phyloP scores from a whole-genome alignment of 2,888 invertebrate genomes.

The Ophion obscuratus region DNA sequence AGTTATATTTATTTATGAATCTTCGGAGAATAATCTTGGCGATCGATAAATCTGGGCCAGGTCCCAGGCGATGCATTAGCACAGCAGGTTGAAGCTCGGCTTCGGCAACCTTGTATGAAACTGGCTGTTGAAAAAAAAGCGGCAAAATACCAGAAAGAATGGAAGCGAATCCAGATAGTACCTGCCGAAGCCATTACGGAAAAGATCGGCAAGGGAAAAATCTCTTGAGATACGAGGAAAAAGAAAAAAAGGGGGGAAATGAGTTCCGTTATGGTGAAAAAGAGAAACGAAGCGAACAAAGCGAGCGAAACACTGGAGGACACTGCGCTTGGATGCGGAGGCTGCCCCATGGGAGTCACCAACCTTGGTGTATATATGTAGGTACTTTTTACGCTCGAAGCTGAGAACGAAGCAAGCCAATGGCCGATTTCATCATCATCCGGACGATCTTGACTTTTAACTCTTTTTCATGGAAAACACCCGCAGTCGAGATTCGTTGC shows the following conservation, averaged over 20 bases:
- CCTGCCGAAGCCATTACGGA: slow-evolving; percentile 58
- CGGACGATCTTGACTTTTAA: slow-evolving; percentile 44
- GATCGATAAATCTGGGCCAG: slow-evolving; percentile 62
- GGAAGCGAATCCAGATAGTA: slow-evolving; percentile 64
- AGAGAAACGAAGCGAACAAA: slow-evolving; percentile 20
- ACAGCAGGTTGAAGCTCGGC: slow-evolving; percentile 49
- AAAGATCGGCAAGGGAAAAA: slow-evolving; percentile 52
- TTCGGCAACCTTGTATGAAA: slow-evolving; percentile 46
- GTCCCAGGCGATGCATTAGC: slow-evolving; percentile 66
- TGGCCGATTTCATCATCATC: slow-evolving; percentile 31
- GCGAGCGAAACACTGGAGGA: slow-evolving; percentile 34
- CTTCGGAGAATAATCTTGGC: slow-evolving; percentile 64
- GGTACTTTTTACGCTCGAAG: slow-evolving; percentile 38
- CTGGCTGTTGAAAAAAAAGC: slow-evolving; percentile 35
- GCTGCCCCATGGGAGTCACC: slow-evolving; percentile 65
- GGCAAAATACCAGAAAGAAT: slow-evolving; percentile 50
- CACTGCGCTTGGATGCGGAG: slow-evolving; percentile 47
- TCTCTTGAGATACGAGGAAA: slow-evolving; percentile 52
- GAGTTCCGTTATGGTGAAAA: slow-evolving; percentile 64
- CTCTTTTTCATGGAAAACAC: slow-evolving; percentile 70
- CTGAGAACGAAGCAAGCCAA: slow-evolving; percentile 48
- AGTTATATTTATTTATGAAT: slow-evolving; percentile 63
- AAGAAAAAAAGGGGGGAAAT: slow-evolving; percentile 61
- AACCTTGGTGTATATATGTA: slow-evolving; percentile 41
- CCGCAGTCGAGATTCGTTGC: slow-evolving; percentile 69